Evolutionary conservation across 2,888 invertebrate genomes (phyloP).

Genomic region (Ischnura elegans): DNA sequence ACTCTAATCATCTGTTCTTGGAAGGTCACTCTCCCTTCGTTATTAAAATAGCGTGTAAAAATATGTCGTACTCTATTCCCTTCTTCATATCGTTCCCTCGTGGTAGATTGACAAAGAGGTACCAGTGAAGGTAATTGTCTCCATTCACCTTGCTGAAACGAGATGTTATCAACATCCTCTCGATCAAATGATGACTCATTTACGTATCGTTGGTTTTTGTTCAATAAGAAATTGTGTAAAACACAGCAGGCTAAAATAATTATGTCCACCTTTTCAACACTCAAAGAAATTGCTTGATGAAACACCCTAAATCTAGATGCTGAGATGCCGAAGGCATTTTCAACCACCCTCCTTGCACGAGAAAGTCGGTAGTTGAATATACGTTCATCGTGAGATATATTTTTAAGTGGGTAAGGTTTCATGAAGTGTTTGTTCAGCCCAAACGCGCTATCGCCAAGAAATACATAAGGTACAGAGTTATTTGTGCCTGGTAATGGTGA

Average conservation of each 20-base stretch:
- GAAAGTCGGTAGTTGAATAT: neutral
- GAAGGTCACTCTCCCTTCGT: no score
- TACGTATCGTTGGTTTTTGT: neutral
- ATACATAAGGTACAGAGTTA: neutral
- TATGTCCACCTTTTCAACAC: neutral
- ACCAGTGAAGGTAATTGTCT: neutral
- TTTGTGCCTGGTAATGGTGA: neutral
- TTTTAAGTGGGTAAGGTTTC: neutral
- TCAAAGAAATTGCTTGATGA: neutral
- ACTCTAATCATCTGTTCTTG: neutral
- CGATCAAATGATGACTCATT: no score
- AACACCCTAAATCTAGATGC: neutral
- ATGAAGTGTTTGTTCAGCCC: neutral
- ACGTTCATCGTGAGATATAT: neutral
- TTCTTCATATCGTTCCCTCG: neutral
- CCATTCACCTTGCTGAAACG: neutral
- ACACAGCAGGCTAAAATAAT: neutral
- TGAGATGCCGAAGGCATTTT: neutral
- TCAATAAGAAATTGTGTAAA: conserved; percentile 1
- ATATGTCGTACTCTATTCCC: neutral
- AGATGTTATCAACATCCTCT: neutral
- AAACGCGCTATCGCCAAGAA: neutral
- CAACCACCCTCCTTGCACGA: neutral
- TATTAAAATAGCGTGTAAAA: neutral
- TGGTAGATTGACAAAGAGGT: neutral